These are phyloP conservation scores for Parauchenoglanis ngamensis DNA, from an alignment of 2,797 vertebrate species.

Conservation along the genomic window DNA sequence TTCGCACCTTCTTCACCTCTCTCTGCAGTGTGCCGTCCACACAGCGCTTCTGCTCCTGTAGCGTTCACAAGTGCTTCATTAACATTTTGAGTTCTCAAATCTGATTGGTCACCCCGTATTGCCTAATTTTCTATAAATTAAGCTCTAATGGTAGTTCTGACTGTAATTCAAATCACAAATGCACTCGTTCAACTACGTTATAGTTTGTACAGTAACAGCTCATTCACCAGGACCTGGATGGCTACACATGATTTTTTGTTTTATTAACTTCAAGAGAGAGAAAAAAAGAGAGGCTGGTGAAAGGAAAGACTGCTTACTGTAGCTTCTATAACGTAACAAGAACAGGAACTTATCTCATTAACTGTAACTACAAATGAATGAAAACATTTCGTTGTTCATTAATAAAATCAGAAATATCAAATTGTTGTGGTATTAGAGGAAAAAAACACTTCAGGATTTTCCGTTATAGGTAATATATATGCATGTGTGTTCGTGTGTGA, in stretches of 20 bases:
- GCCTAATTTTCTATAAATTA: neutral
- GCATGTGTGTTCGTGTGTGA: neutral
- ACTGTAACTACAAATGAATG: neutral
- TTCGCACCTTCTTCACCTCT: conserved; percentile 99
- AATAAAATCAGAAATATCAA: neutral
- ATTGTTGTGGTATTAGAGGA: neutral
- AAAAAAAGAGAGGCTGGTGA: neutral
- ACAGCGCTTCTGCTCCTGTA: conserved; percentile 90
- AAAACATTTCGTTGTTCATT: neutral
- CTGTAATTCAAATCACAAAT: neutral
- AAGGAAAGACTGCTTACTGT: neutral
- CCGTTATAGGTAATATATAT: neutral
- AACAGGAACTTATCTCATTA: neutral
- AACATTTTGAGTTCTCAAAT: neutral
- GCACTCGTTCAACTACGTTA: neutral
- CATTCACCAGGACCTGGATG: neutral
- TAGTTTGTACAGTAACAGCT: neutral
- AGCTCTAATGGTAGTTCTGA: neutral
- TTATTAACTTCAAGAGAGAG: neutral
- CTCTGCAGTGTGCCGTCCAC: conserved; percentile 95
- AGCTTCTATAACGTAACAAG: neutral
- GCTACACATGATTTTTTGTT: neutral
- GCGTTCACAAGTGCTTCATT: neutral
- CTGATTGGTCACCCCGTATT: neutral
- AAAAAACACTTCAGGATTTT: neutral